Evolutionary conservation across 2,888 invertebrate genomes (phyloP).

Genomic region (Aelia acuminata): DNA sequence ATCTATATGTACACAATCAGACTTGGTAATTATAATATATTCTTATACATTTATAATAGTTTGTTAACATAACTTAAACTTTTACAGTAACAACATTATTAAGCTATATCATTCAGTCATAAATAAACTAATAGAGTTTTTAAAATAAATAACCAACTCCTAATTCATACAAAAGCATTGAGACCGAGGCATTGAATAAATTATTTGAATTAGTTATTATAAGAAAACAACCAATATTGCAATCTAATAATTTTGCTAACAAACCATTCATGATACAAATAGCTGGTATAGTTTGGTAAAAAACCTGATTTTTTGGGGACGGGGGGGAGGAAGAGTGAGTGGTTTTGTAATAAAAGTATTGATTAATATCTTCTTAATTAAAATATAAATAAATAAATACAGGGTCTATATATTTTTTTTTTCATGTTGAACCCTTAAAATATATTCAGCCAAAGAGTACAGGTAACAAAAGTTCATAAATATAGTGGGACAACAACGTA

Average conservation of each 20-base stretch:
- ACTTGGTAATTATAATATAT: constrained; percentile 15
- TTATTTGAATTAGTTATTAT: neutral
- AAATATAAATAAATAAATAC: too few species aligned
- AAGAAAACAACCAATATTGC: too few species aligned
- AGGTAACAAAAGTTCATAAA: too few species aligned
- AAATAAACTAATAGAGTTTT: neutral
- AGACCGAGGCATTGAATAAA: neutral
- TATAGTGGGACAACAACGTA: too few species aligned
- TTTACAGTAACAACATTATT: constrained; percentile 11
- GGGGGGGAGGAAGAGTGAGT: too few species aligned
- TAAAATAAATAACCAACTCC: neutral
- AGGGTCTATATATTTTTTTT: too few species aligned
- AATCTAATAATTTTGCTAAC: neutral
- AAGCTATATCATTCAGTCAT: neutral
- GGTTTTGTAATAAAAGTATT: neutral
- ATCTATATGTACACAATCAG: neutral
- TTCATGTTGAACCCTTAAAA: too few species aligned
- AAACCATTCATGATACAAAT: neutral
- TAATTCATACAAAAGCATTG: neutral
- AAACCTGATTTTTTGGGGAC: neutral
- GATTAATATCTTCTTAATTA: neutral
- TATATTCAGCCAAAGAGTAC: too few species aligned
- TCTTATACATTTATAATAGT: constrained; percentile 8
- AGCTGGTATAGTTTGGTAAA: neutral
- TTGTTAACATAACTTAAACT: neutral